Base-by-base conservation (phyloP, 2,888 invertebrate species). In the Sphinx pinastri region DNA sequence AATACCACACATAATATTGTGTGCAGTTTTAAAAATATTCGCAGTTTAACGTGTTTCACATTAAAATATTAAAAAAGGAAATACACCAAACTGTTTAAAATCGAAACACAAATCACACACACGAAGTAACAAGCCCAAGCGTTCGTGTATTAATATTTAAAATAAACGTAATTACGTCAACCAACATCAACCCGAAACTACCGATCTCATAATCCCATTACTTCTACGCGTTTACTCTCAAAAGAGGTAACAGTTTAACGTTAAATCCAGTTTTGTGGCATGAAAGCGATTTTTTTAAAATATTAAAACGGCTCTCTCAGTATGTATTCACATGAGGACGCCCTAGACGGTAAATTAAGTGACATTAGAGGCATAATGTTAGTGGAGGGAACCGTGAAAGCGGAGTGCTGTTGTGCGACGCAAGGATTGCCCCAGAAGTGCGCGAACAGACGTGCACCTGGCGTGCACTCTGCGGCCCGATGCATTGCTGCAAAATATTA, bases 261-360 rank as follows among this genome's bases (percentile, higher is more conserved):
- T 89, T 87, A 84, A 86, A 88, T 85, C 84, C 84, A 85, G 85
- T 84, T 86, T 83, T 80, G 81, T 84, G 81, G 84, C 84, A 86
- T 82, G 85, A 85, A 87, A 90, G 84, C 85, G 88, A 85, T 80
- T 89, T 88, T 90, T 92, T 92, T 93, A 2, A 38, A 90, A 92
- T 93, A 92, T 93, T 90, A 92, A 93, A 92, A 89, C 88, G 81
- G 86, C 87, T 85, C 88, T 87, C 81, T 81, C 59, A 57, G 87
- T 84, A 82, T 84, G 88, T 88, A 90, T 92, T 92, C 90, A 92
- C 90, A 89, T 92, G 90, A 92, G 91, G 88, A 87, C 87, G 88
- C 90, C 84, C 92, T 92, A 92, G 91, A 92, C 92, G 89, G 91
- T 88, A 91, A 92, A 93, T 93, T 93, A 91, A 93, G 93, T 93